Percentiles rank a stretch among this genome's conserved stretches.
phyloP scores from a whole-genome alignment of 2,113 vertebrate genomes.

The Zosterops japonicus region DNA sequence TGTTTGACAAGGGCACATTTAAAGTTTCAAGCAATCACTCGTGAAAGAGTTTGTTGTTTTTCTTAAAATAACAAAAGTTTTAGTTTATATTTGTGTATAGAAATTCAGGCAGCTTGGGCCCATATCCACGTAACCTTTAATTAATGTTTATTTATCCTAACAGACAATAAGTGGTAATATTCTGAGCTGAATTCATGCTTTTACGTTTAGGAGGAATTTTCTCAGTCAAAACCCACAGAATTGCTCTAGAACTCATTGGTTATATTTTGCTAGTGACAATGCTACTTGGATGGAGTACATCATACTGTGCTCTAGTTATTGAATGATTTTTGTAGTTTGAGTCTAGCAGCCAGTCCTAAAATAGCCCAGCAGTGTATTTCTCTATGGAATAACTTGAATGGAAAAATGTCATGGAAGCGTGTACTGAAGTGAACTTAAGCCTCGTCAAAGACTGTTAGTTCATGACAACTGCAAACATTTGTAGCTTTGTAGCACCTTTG shows the following conservation, averaged over 20 bases:
- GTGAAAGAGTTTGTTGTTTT: neutral
- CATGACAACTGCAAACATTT: neutral
- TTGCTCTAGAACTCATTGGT: neutral
- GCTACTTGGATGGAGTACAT: neutral
- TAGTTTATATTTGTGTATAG: neutral
- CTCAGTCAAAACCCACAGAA: neutral
- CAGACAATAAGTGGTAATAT: neutral
- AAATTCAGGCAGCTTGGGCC: conserved; percentile 33
- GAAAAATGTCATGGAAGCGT: neutral
- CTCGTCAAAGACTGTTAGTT: neutral
- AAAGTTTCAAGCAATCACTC: conserved; percentile 38
- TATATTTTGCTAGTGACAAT: neutral
- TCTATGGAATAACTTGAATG: neutral
- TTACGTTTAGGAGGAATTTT: neutral
- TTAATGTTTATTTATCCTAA: conserved; percentile 11
- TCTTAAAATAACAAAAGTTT: neutral
- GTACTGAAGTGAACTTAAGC: conserved; percentile 15
- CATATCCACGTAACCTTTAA: conserved; percentile 24
- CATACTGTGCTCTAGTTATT: neutral
- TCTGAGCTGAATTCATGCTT: neutral
- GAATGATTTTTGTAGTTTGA: neutral
- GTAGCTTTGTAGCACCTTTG: neutral
- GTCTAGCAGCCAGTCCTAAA: neutral
- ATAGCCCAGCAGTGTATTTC: neutral
- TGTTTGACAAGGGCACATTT: neutral